phyloP scores from a whole-genome alignment of 2,113 vertebrate species.

The Corythornis madagascariensis region DNA sequence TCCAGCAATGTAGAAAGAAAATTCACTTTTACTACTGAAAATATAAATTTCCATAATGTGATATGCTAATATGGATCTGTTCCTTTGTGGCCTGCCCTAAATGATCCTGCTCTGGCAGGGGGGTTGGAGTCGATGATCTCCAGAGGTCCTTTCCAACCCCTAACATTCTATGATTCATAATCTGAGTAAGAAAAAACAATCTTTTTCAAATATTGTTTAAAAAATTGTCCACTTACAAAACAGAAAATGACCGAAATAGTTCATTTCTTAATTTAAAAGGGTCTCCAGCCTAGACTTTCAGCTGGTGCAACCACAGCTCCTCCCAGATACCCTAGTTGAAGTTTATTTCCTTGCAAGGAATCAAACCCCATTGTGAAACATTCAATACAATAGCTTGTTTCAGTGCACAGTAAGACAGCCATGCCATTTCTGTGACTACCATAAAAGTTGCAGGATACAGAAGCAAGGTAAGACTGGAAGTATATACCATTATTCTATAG shows the following conservation, averaged over 20 bases:
- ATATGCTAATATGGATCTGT: not conserved
- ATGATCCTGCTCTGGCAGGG: no score
- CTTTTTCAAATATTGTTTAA: not conserved
- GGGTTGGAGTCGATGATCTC: no score
- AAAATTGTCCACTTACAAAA: not conserved
- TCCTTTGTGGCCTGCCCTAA: no score
- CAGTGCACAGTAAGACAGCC: not conserved
- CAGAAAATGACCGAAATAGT: not conserved
- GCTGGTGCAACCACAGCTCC: not conserved
- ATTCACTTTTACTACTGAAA: not conserved
- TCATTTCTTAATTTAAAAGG: not conserved
- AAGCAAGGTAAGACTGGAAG: not conserved
- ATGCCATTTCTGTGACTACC: not conserved
- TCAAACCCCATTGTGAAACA: not conserved
- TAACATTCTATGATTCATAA: no score
- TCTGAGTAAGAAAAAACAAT: not conserved
- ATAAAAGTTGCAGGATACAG: not conserved
- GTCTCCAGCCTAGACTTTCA: not conserved
- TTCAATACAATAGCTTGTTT: not conserved
- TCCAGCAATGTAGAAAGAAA: not conserved
- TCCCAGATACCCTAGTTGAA: not conserved
- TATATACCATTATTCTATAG: no score
- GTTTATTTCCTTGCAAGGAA: not conserved
- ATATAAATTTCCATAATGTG: not conserved
- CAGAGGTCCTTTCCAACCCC: no score